Conservation (phyloP, 37 sponge, comb jelly and placozoan genomes). For the Hexactinellida sp. region DNA sequence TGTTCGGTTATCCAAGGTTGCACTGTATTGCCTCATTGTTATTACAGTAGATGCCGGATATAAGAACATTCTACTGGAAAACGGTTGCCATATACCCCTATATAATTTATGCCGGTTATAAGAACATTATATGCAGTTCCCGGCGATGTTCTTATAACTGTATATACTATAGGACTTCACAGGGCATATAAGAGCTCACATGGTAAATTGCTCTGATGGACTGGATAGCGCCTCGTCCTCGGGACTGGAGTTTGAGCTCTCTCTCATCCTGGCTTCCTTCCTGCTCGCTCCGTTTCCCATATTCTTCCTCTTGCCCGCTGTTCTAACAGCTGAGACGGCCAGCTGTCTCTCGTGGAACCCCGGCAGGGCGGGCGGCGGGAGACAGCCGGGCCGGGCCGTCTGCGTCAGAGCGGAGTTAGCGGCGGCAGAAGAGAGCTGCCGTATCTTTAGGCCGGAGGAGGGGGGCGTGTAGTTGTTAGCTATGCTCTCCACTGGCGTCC, state of each 20-base stretch:
- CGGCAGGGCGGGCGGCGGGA: slow-evolving; percentile 38
- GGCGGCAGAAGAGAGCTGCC: neutral
- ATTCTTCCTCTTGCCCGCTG: neutral
- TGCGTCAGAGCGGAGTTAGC: neutral
- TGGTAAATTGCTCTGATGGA: slow-evolving; percentile 47
- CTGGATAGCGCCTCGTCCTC: slow-evolving; percentile 31
- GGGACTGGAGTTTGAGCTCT: neutral
- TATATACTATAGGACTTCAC: too few relatives aligned
- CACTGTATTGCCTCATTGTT: too few relatives aligned
- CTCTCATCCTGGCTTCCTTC: neutral
- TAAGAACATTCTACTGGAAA: too few relatives aligned
- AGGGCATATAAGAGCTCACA: too few relatives aligned
- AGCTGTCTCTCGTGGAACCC: slow-evolving; percentile 47
- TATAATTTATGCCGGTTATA: too few relatives aligned
- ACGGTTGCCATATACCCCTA: too few relatives aligned
- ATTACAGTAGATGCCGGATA: too few relatives aligned
- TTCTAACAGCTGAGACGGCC: neutral
- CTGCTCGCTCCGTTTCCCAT: neutral
- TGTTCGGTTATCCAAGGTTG: too few relatives aligned
- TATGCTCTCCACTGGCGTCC: slow-evolving; percentile 84
- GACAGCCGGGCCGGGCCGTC: neutral
- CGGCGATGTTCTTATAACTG: too few relatives aligned
- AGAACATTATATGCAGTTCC: too few relatives aligned
- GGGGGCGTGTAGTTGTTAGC: slow-evolving; percentile 83
- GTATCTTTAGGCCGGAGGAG: slow-evolving; percentile 61